Evolutionary conservation across 53 echinoderm and acorn worm species (phyloP), one percentile per base, ranked within the genome.

Genomic region (Paracentrotus lividus): DNA sequence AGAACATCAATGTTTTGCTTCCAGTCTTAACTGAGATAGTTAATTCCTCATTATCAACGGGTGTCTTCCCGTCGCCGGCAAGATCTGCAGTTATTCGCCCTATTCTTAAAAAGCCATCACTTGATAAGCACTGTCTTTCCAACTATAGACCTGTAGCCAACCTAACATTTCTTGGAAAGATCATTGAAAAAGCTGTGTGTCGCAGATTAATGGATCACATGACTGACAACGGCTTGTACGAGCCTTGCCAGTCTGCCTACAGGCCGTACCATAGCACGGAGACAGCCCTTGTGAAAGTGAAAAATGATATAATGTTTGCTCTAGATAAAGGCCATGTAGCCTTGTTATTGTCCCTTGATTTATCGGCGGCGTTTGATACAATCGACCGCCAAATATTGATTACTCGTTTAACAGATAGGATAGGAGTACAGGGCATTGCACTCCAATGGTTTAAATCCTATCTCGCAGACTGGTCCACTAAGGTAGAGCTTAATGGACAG

Each of bases 201-300:
- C 84, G 47, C 10, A 23, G 84, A 44, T n/a, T 81, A 44, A 24
- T 47, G 42, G 84, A 81, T 47, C 84, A 81, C 9, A 84, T 84
- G 84, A 31, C 84, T 84, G 84, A 84, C 27, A 42, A 40, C 84
- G 84, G 40, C 84, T 42, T 84, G 44, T 84, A 84, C 12, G 84
- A 84, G 49, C 42, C 33, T 13, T 84, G 12, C 49, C 86, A 86
- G 24, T 86, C 86, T 32, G 86, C 86, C 6, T 52, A 86, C 49
- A 42, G 86, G 51, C 34, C 18, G 36, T 53, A 52, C 8, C 86
- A 86, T 21, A 34, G 86, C 76, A 40, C 76, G 76, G 76, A 76
- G 23, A 76, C 76, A 14, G 76, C 76, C 21, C 42, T 76, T 20
- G 20, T 42, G 21, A 42, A 76, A 21, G 76, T 76, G 20, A 42